phyloP scores from a whole-genome alignment of 1,140 invertebrate species.

The Drosophila melanica region DNA sequence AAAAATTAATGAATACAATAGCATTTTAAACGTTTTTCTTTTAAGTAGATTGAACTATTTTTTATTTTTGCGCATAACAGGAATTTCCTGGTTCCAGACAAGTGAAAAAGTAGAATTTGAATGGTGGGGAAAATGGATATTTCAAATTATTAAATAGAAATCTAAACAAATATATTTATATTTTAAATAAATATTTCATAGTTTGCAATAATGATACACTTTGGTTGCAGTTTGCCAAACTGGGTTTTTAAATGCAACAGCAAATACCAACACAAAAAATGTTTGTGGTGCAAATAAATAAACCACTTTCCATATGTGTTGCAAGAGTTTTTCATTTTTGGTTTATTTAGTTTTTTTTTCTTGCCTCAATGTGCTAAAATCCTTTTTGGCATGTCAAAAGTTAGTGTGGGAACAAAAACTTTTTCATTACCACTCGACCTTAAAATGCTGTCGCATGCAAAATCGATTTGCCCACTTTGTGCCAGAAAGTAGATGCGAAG shows the following conservation, averaged over 20 bases:
- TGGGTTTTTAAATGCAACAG: neutral
- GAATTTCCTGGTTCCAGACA: too few relatives aligned
- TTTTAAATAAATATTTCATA: too few relatives aligned
- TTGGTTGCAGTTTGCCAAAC: too few relatives aligned
- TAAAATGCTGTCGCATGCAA: constrained; percentile 48
- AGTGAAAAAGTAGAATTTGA: too few relatives aligned
- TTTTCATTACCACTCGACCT: constrained; percentile 48
- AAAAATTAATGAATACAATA: too few relatives aligned
- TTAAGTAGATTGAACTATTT: too few relatives aligned
- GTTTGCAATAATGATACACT: too few relatives aligned
- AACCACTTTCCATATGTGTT: constrained; percentile 33
- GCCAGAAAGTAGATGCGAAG: neutral
- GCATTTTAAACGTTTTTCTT: too few relatives aligned
- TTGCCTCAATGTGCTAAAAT: constrained; percentile 20
- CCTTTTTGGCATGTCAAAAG: constrained; percentile 47
- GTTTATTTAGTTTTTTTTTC: neutral
- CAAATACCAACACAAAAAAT: neutral
- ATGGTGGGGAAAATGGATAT: too few relatives aligned
- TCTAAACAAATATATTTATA: too few relatives aligned
- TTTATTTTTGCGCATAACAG: too few relatives aligned
- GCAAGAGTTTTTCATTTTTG: constrained; percentile 8
- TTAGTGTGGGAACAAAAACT: constrained; percentile 42
- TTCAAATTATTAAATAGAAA: too few relatives aligned
- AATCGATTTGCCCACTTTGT: constrained; percentile 39
- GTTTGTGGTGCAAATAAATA: neutral